A percentile compares a stretch with the other conserved stretches of the same genome.
Conservation (phyloP, 1,140 invertebrate genomes). For the Drosophila nebulosa region DNA sequence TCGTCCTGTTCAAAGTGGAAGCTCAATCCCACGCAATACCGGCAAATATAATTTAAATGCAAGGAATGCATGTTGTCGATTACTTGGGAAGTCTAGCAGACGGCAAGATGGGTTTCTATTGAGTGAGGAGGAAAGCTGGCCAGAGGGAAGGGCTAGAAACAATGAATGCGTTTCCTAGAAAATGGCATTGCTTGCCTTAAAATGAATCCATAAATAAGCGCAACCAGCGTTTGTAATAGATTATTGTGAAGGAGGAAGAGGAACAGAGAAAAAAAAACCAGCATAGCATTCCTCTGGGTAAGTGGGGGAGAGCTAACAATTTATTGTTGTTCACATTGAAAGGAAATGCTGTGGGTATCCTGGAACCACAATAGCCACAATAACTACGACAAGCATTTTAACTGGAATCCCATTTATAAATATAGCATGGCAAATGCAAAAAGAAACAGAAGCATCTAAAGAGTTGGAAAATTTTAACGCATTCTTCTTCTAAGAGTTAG, state of each 20-base stretch:
- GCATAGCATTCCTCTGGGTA: constrained; percentile 58
- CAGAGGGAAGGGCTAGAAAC: background rate
- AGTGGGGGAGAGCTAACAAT: constrained; percentile 25
- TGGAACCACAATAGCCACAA: constrained; percentile 19
- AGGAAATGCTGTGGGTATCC: constrained; percentile 49
- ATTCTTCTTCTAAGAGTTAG: no score
- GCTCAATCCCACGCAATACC: constrained; percentile 60
- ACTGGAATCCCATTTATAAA: background rate
- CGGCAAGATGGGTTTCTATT: background rate
- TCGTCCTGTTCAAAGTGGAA: constrained; percentile 24
- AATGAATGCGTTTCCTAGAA: constrained; percentile 47
- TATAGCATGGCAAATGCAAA: background rate
- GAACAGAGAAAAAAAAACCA: constrained; percentile 23
- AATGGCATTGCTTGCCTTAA: constrained; percentile 50
- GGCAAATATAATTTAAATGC: constrained; percentile 73
- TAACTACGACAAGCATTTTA: background rate
- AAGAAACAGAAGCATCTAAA: no score
- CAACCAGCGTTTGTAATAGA: constrained; percentile 62
- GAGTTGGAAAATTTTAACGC: no score
- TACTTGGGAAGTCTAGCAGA: constrained; percentile 18
- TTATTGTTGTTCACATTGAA: constrained; percentile 61
- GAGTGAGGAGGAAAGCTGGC: background rate
- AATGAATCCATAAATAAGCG: constrained; percentile 69
- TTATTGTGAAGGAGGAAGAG: constrained; percentile 52
- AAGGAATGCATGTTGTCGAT: constrained; percentile 61